These are phyloP conservation scores for Pseudomyrmex cubaensis DNA, from an alignment of 1,140 invertebrate species.

Conservation along the genomic window DNA sequence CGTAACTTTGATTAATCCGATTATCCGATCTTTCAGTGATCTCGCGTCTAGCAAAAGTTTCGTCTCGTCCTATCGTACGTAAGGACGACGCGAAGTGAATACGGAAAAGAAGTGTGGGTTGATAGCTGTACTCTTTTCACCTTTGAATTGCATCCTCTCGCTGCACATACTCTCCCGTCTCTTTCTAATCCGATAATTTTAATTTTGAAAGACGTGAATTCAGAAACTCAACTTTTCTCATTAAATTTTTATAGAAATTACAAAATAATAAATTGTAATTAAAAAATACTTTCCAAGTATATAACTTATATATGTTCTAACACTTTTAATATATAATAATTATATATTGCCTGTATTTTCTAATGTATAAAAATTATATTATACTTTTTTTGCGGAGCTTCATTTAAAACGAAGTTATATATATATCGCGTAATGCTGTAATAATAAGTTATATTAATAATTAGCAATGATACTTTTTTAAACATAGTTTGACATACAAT, in stretches of 20 bases:
- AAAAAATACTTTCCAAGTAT: no score
- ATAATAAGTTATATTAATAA: constrained; percentile 43
- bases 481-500: constrained; percentile 32
- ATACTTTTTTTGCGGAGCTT: neutral
- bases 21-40: constrained; percentile 77
- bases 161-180: neutral
- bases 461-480: constrained; percentile 47
- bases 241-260: neutral
- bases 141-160: neutral
- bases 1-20: constrained; percentile 75
- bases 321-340: neutral
- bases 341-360: neutral
- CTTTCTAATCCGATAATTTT: constrained; percentile 12
- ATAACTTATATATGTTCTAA: neutral
- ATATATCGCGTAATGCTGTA: neutral
- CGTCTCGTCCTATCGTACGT: constrained; percentile 47
- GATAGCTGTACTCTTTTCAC: constrained; percentile 24
- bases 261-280: no score
- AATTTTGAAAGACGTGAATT: constrained; percentile 3
- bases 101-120: constrained; percentile 5
- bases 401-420: no score
- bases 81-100: constrained; percentile 28
- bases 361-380: constrained; percentile 18
- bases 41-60: constrained; percentile 76
- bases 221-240: neutral